phyloP scores from a whole-genome alignment of 2,888 invertebrate species.

The Euzetes globulus region DNA sequence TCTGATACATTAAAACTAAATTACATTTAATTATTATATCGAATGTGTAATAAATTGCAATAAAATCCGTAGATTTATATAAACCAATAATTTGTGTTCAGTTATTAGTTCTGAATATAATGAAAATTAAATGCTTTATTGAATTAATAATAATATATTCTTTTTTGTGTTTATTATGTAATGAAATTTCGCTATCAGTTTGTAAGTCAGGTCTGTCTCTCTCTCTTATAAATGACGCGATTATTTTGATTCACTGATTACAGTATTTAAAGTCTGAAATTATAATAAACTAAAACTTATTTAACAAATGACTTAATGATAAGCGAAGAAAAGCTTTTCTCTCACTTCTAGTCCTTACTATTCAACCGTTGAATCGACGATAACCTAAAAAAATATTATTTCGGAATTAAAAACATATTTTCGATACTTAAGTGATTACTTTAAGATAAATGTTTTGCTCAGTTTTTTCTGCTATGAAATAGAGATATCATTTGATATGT shows the following conservation, averaged over 20 bases:
- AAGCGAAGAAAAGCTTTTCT: neutral
- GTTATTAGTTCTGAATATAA: neutral
- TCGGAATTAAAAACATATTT: neutral
- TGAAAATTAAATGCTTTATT: neutral
- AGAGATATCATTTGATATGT: no score
- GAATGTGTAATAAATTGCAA: neutral
- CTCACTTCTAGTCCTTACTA: neutral
- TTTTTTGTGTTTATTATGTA: neutral
- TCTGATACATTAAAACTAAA: neutral
- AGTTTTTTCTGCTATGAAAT: no score
- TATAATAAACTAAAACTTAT: neutral
- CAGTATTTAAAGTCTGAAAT: neutral
- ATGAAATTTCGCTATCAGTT: neutral
- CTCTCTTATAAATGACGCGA: neutral
- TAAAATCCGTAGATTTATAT: no score
- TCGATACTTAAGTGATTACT: neutral
- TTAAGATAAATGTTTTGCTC: neutral
- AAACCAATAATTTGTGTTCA: neutral
- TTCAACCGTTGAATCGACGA: neutral
- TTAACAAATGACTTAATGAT: slow-evolving; percentile 22
- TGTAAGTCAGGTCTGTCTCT: neutral
- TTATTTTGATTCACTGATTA: neutral
- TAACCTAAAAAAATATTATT: neutral
- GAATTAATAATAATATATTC: neutral
- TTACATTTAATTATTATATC: neutral